Percentiles rank a stretch among this genome's conserved stretches.
Conservation (phyloP, 2,888 invertebrate genomes). For the Epirrita christyi region DNA sequence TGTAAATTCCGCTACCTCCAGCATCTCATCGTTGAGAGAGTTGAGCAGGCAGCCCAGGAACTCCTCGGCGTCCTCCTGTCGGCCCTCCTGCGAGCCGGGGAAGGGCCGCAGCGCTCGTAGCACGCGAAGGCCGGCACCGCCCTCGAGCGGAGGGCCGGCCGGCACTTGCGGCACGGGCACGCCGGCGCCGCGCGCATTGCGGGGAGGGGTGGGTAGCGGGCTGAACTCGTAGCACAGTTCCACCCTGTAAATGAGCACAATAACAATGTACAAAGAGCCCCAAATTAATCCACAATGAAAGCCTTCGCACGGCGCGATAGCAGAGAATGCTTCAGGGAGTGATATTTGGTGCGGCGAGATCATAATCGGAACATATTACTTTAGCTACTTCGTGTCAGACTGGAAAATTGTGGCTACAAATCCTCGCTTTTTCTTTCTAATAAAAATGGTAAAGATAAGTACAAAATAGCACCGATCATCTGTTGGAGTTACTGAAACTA, state of each 20-base stretch:
- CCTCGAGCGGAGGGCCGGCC: slow-evolving; percentile 94
- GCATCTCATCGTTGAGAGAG: slow-evolving; percentile 98
- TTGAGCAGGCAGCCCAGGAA: slow-evolving; percentile 97
- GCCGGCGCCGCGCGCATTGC: slow-evolving; percentile 71
- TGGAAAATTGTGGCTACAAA: no score
- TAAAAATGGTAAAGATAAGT: no score
- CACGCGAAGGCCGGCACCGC: slow-evolving; percentile 93
- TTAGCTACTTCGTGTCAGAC: no score
- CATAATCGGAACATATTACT: no score
- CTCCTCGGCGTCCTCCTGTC: slow-evolving; percentile 99
- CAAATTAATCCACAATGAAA: no score
- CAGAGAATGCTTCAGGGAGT: no score
- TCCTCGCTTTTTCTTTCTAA: no score
- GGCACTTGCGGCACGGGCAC: slow-evolving; percentile 71
- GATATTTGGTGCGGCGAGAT: no score
- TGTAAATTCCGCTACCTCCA: slow-evolving; percentile 92
- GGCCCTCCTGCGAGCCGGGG: slow-evolving; percentile 89
- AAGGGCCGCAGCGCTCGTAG: slow-evolving; percentile 90
- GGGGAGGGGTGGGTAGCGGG: slow-evolving; percentile 81
- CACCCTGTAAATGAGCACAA: slow-evolving; percentile 80
- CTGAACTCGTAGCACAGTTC: slow-evolving; percentile 92
- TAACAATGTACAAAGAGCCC: neutral
- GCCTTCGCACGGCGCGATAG: no score
- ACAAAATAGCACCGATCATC: no score
- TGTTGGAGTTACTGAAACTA: no score